A percentile compares a stretch with the other conserved stretches of the same genome.
Conservation (phyloP, 2,113 vertebrate genomes). For the Dromas ardeola region DNA sequence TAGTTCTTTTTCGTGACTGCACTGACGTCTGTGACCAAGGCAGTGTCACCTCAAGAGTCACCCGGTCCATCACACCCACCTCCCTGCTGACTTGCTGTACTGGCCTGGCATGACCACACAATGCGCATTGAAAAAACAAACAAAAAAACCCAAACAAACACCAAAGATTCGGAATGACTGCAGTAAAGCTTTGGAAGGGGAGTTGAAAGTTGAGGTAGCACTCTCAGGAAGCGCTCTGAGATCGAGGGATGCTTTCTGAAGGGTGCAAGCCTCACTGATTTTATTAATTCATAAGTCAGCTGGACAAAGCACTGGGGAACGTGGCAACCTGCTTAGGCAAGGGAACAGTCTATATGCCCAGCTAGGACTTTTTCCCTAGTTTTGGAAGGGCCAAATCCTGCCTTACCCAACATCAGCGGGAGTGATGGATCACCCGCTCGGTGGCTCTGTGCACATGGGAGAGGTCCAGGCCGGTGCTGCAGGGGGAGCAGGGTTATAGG, state of each 20-base stretch:
- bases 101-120: accelerated
- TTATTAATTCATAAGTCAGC: background rate
- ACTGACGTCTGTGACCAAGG: background rate
- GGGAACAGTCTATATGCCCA: background rate
- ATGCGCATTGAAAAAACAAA: background rate
- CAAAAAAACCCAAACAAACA: background rate
- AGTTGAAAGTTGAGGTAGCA: background rate
- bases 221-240: background rate
- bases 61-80: background rate
- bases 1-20: background rate
- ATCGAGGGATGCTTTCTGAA: background rate
- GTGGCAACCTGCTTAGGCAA: background rate
- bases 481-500: background rate
- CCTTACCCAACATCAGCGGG: background rate
- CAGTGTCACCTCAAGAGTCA: background rate
- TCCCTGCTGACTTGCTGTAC: background rate
- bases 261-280: background rate
- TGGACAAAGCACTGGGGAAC: background rate
- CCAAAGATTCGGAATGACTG: background rate
- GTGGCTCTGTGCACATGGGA: background rate
- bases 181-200: background rate
- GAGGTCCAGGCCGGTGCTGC: background rate
- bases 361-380: background rate
- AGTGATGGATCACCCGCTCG: background rate
- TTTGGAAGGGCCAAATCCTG: background rate